Percentiles rank a stretch among this genome's conserved stretches.
Evolutionary conservation across 2,888 invertebrate species (phyloP).

Genomic region (Hedychridium roseum): DNA sequence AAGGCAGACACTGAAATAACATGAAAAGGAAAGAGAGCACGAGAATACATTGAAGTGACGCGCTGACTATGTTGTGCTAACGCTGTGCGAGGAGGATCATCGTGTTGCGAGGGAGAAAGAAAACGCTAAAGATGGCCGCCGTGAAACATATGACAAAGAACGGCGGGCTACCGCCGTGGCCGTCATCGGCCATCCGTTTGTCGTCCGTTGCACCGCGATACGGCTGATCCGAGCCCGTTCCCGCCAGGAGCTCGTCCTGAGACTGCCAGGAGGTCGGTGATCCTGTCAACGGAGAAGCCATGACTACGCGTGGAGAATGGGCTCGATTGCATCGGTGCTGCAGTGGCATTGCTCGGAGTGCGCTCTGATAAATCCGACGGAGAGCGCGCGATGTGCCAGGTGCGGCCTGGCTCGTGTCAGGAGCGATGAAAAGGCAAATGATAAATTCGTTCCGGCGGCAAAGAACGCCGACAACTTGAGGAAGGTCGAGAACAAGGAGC

Average conservation of each 20-base stretch:
- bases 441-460: constrained; percentile 21
- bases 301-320: constrained; percentile 74
- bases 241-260: background rate
- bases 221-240: constrained; percentile 26
- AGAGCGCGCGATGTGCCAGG: constrained; percentile 83
- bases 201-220: constrained; percentile 28
- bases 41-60: constrained; percentile 5
- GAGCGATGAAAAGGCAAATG: constrained; percentile 45
- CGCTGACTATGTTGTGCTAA: constrained; percentile 12
- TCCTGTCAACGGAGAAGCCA: constrained; percentile 57
- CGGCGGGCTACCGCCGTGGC: constrained; percentile 46
- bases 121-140: constrained; percentile 57
- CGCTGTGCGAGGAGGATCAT: constrained; percentile 12
- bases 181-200: constrained; percentile 16
- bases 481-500: constrained; percentile 7
- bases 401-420: constrained; percentile 69
- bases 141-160: constrained; percentile 61
- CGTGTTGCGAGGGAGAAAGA: constrained; percentile 23
- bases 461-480: constrained; percentile 16
- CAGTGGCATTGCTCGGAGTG: constrained; percentile 92
- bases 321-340: constrained; percentile 92
- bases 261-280: constrained; percentile 32
- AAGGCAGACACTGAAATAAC: too few relatives aligned
- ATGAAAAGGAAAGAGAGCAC: constrained; percentile 1
- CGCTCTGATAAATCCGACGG: constrained; percentile 88